Conservation (phyloP, 1,140 invertebrate species). For the Platyscapa corneri region DNA sequence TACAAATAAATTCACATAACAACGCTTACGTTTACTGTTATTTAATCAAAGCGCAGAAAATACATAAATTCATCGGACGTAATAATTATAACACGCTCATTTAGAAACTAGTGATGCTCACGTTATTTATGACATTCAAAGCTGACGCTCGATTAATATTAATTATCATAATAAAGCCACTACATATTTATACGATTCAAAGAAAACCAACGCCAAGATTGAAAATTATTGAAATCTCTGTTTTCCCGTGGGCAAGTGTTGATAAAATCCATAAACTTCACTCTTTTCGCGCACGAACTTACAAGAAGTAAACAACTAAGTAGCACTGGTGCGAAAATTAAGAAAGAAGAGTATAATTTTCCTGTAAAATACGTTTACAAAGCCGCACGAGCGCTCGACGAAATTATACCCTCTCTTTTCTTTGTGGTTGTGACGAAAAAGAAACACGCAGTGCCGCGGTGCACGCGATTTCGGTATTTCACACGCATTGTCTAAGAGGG, state of each 20-base stretch:
- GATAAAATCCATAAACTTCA: too few species aligned
- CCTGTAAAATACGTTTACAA: neutral
- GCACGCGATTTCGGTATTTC: conserved; percentile 15
- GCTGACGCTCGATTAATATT: neutral
- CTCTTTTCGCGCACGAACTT: neutral
- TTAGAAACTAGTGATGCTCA: neutral
- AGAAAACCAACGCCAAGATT: neutral
- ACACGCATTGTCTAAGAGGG: neutral
- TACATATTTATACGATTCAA: neutral
- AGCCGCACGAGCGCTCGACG: neutral
- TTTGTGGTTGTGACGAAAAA: neutral
- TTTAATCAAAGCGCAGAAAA: neutral
- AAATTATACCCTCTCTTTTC: neutral
- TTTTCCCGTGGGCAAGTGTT: neutral
- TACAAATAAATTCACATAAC: neutral
- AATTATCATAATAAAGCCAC: neutral
- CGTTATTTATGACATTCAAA: neutral
- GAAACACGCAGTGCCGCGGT: neutral
- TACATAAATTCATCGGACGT: neutral
- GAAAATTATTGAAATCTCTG: neutral
- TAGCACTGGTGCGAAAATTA: neutral
- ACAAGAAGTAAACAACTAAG: neutral
- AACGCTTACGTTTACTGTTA: neutral
- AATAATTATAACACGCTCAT: neutral
- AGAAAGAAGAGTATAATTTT: neutral